Conservation (phyloP, 2,888 invertebrate species). For the Sepioteuthis lessoniana region DNA sequence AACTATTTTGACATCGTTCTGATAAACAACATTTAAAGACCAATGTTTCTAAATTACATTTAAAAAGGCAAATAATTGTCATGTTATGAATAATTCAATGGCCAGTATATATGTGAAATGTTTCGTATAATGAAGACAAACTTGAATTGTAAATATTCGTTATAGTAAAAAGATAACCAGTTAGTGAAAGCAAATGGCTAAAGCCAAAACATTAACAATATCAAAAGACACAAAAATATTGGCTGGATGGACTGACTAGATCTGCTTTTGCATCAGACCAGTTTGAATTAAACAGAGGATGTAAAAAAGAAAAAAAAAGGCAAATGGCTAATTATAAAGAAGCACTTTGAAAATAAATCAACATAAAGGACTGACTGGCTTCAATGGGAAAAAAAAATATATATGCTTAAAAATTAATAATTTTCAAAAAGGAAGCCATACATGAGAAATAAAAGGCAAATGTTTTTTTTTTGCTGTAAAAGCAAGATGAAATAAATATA, state of each 20-base stretch:
- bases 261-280: neutral
- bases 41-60: neutral
- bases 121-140: neutral
- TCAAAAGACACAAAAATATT: neutral
- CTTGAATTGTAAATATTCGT: too few relatives aligned
- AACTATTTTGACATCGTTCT: neutral
- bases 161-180: neutral
- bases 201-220: neutral
- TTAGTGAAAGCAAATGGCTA: neutral
- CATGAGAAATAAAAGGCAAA: neutral
- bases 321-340: neutral
- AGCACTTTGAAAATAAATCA: neutral
- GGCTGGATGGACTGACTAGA: neutral
- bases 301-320: neutral
- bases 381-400: neutral
- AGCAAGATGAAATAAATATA: neutral
- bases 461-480: neutral
- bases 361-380: neutral
- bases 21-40: neutral
- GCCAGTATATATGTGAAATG: neutral
- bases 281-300: neutral
- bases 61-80: neutral
- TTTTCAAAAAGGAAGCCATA: neutral
- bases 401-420: neutral
- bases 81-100: neutral